Percentiles rank a stretch among this genome's conserved stretches.
These are phyloP conservation scores for Protomyctophum bolini DNA, from an alignment of 2,113 vertebrate genomes.

Conservation along the genomic window DNA sequence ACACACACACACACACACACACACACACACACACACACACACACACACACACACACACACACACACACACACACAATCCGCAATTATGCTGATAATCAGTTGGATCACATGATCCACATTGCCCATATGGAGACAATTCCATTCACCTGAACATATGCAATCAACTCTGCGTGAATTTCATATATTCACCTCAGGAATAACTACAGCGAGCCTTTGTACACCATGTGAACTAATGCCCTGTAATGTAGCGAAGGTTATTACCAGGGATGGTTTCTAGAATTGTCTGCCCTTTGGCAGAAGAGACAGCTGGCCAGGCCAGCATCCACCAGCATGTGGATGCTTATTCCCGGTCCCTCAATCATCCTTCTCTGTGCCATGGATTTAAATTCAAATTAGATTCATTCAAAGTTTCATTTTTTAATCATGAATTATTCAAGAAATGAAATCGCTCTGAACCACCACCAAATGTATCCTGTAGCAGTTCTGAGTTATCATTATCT, in stretches of 20 bases:
- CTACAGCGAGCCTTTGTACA: background rate
- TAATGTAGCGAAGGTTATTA: background rate
- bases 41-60: background rate
- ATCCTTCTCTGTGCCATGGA: constrained; percentile 38
- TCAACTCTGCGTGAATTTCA: background rate
- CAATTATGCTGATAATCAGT: constrained; percentile 4
- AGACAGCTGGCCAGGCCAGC: background rate
- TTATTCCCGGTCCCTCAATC: constrained; percentile 41
- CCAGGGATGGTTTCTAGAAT: background rate
- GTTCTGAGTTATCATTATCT: constrained; percentile 68
- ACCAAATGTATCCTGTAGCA: constrained; percentile 58
- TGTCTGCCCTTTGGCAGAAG: background rate
- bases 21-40: background rate
- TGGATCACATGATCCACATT: background rate
- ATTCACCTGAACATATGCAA: constrained; percentile 18
- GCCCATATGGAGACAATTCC: constrained; percentile 7
- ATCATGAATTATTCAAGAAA: constrained; percentile 79
- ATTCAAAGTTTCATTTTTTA: constrained; percentile 75
- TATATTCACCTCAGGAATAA: constrained; percentile 14
- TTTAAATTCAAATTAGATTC: constrained; percentile 72
- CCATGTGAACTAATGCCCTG: background rate
- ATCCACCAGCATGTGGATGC: constrained; percentile 29
- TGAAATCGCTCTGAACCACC: constrained; percentile 62
- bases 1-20: background rate
- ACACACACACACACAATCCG: background rate